A percentile compares a stretch with the other conserved stretches of the same genome.
These are phyloP conservation scores for Drosophila parthenogenetica DNA, from an alignment of 2,888 invertebrate species.

Conservation along the genomic window DNA sequence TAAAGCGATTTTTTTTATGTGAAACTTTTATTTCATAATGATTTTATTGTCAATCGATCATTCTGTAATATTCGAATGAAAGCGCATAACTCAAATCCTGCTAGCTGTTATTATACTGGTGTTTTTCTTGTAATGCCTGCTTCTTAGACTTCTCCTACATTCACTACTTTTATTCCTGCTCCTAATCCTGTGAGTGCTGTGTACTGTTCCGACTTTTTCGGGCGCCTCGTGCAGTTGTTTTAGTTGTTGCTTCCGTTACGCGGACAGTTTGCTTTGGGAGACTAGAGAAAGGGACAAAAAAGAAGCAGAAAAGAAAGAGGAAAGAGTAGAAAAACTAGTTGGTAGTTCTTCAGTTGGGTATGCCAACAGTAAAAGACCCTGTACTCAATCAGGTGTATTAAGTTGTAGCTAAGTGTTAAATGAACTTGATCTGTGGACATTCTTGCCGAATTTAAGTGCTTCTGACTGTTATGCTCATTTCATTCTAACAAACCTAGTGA, in stretches of 20 bases:
- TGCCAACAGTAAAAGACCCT: no score
- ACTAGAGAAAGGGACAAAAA: background rate
- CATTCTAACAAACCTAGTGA: no score
- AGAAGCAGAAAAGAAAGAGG: conserved; percentile 4
- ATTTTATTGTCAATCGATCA: background rate
- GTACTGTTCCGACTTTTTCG: conserved; percentile 28
- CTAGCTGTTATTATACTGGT: conserved; percentile 4
- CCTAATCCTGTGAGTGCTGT: conserved; percentile 7
- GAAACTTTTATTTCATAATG: no score
- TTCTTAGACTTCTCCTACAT: background rate
- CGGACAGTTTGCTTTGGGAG: conserved; percentile 72
- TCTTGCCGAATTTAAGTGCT: no score
- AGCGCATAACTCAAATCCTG: conserved; percentile 6
- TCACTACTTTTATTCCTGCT: background rate
- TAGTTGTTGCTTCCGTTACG: conserved; percentile 76
- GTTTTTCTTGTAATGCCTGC: background rate
- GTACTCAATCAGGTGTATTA: no score
- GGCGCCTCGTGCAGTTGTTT: conserved; percentile 66
- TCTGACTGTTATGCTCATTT: no score
- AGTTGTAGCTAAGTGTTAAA: no score
- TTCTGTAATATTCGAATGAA: background rate
- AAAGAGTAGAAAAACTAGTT: no score
- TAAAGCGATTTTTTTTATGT: no score
- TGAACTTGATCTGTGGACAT: no score
- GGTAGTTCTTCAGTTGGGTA: no score